Base-by-base conservation (phyloP, 2,888 invertebrate species). In the Seladonia tumulorum region DNA sequence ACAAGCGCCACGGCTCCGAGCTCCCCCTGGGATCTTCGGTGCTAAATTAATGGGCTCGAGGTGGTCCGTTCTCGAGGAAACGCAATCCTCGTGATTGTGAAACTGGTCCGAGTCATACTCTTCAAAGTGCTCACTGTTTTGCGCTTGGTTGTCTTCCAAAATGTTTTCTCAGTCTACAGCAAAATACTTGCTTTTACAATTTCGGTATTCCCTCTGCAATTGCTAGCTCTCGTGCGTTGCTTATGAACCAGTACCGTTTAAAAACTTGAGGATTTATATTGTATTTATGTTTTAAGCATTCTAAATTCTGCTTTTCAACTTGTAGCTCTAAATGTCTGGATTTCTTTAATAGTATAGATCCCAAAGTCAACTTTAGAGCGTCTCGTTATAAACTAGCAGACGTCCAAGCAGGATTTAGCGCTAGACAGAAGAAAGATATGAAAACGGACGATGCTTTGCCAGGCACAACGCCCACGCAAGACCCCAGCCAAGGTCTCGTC, bases 401-500 rank as follows among this genome's bases (percentile, higher is more conserved):
- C 22, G 25, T 60, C 60, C 60, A 5, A 16, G 7, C 7, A 42
- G 87, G 84, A 53, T 75, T 63, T 71, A 79, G 72, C 57, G 68
- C 82, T 75, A 75, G 81, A 72, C 68, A 60, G 68, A 68, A 73
- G 71, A 25, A 47, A 63, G 70, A 77, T 73, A 76, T 75, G 77
- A 72, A 81, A 7, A 63, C 76, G 16, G 71, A 71, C 60, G 29
- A 18, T 16, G 29, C 29, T 16, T 63, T 16, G 25, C 63, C 29
- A 29, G 18, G 2, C 35, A 35, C 2, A 45, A 66, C 82, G 42
- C 83, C 81, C 49, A 81, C 71, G 49, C 45, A 7, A 63, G 60
- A 60, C 16, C 49, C 45, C 45, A 77, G 73, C 60, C 83, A 83
- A 70, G 83, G 73, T 70, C 79, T 57, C 60, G 86, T 86, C 84